A percentile compares a stretch with the other conserved stretches of the same genome.
These are phyloP conservation scores for Cydia fagiglandana DNA, from an alignment of 1,140 invertebrate species.

Conservation along the genomic window DNA sequence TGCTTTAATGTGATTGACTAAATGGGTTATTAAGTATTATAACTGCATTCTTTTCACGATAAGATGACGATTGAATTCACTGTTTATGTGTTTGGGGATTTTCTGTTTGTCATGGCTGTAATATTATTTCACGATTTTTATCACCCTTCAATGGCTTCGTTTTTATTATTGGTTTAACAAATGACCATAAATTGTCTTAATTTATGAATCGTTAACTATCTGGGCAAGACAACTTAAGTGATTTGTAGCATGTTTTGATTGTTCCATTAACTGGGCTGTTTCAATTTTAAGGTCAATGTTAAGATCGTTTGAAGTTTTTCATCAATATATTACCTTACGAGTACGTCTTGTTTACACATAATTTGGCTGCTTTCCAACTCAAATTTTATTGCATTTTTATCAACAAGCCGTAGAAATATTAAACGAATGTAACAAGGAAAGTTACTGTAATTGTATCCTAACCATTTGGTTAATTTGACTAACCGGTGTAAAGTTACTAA, in stretches of 20 bases:
- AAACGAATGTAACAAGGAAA: constrained; percentile 7
- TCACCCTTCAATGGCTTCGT: constrained; percentile 12
- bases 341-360: not conserved
- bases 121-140: constrained; percentile 18
- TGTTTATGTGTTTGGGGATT: constrained; percentile 17
- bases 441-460: not conserved
- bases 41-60: not conserved
- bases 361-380: not conserved
- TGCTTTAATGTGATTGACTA: not conserved
- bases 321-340: not conserved
- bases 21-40: not conserved
- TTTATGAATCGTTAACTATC: constrained; percentile 52
- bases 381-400: not conserved
- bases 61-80: not conserved
- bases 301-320: constrained; percentile 9
- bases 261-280: constrained; percentile 67
- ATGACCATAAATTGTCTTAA: constrained; percentile 27
- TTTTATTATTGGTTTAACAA: constrained; percentile 22
- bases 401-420: not conserved
- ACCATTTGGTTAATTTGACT: constrained; percentile 15
- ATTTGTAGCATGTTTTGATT: constrained; percentile 69
- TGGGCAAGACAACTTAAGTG: constrained; percentile 65
- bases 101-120: not conserved
- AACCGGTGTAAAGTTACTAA: constrained; percentile 28
- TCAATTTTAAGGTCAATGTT: constrained; percentile 40